Base-by-base conservation (phyloP, 1,140 invertebrate genomes). In the Hypothenemus hampei region DNA sequence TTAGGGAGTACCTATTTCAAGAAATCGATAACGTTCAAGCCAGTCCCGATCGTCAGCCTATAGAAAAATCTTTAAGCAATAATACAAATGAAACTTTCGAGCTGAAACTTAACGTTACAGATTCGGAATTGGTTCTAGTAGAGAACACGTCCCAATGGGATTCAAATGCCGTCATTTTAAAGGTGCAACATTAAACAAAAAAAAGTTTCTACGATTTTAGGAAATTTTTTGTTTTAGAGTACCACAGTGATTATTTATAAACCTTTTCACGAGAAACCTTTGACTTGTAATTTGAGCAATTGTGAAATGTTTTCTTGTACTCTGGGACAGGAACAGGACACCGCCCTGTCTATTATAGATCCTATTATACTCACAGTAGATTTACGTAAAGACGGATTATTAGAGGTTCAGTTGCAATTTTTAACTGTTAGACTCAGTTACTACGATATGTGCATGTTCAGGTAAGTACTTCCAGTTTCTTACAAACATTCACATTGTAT, bases 231-330 rank as follows among this genome's bases (percentile, higher is more conserved):
- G 47, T 72, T 73, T 55, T 69, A 87, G 81, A 89, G 87, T 53
- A 95, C 92, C 8, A 91, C 91, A 0, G 85, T 94, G 1, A 72
- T 96, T 11, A 84, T 84, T 0, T 96, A 91, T 66, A 79, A 83
- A 39, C 85, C 88, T 0, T 77, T 81, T 15, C 80, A 84, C 15
- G 82, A 84, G 59, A 85, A 89, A 60, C 87, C 89, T 0, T 69
- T 96, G 13, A 88, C 87, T 0, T 92, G 92, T 66, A 91, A 86
- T 72, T 75, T 98, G 13, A 91, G 91, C 60, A 85, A 91, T 63
- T 84, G 93, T 63, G 93, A 97, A 74, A 78, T 97, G 59, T 97
- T 95, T 73, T 96, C 93, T 0, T 97, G 93, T 72, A 87, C 91
- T 57, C 73, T 97, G 33, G 91, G 90, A 5, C 79, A 87, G 57